A percentile compares a stretch with the other conserved stretches of the same genome.
phyloP scores from a whole-genome alignment of 2,797 vertebrate species.

The Coregonus suidteri region DNA sequence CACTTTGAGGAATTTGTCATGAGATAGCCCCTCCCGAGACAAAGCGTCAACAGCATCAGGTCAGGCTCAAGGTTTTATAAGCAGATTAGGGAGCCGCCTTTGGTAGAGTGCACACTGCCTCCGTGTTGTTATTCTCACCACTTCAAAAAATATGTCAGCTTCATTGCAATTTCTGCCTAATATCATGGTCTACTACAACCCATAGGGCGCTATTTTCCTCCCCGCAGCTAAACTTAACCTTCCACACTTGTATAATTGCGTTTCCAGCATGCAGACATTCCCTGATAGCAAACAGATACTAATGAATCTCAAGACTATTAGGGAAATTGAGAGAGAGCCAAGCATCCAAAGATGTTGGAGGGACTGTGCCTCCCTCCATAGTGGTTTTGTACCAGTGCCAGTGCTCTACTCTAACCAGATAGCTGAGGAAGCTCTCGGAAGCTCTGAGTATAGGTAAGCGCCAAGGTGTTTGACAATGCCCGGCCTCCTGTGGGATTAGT shows the following conservation, averaged over 20 bases:
- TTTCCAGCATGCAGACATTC: slow-evolving; percentile 1
- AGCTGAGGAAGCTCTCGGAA: neutral
- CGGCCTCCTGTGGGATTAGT: slow-evolving; percentile 23
- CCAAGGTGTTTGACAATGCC: slow-evolving; percentile 7
- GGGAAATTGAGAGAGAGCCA: neutral
- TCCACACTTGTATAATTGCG: neutral
- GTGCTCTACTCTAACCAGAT: slow-evolving; percentile 15
- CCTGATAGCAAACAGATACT: slow-evolving; percentile 1
- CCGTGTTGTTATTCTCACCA: slow-evolving; percentile 18
- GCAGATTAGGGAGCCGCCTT: slow-evolving; percentile 31
- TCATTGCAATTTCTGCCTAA: neutral
- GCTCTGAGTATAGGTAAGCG: slow-evolving; percentile 2
- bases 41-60: slow-evolving; percentile 33
- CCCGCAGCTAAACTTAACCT: neutral
- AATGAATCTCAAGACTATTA: slow-evolving; percentile 7
- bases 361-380: neutral
- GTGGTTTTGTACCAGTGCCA: slow-evolving; percentile 13
- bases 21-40: slow-evolving; percentile 35
- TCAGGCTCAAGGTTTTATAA: slow-evolving; percentile 39
- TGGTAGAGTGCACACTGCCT: slow-evolving; percentile 18
- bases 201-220: neutral
- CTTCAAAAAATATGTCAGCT: slow-evolving; percentile 10
- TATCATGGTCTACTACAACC: neutral
- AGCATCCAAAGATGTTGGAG: neutral
- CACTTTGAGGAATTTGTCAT: slow-evolving; percentile 38